Evolutionary conservation across 1,140 invertebrate genomes (phyloP), one percentile per base, ranked within the genome.

Genomic region (Drosophila seguyi): DNA sequence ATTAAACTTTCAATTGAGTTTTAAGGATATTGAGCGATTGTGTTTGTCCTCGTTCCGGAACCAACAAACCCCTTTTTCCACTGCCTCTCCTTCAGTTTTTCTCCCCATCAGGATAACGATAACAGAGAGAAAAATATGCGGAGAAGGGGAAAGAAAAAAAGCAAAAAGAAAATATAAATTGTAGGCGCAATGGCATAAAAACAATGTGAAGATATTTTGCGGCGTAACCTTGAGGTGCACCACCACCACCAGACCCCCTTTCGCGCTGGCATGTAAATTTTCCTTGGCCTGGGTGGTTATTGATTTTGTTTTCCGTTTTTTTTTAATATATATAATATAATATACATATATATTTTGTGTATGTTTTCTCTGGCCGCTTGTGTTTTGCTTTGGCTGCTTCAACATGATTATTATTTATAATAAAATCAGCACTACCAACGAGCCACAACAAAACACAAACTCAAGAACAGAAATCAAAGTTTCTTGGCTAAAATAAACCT

Each of bases 341-440:
- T 4, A 38, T 14, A 38, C 10, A 10, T 38, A 44, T 44, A 20
- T 53, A 44, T 60, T 18, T 34, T 11, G 13, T n/a, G n/a, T n/a
- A n/a, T 44, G 53, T 10, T 22, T 45, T 41, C 13, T 39, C 10
- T 45, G 25, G 29, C 34, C 39, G n/a, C 29, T 56, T 75, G n/a
- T 58, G 38, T 45, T 52, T 50, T n/a, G 38, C 44, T 42, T 62
- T 60, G 27, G 3, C 31, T 57, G 42, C 73, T 55, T 50, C 48
- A 79, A 72, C 65, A 58, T 87, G 72, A 81, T 86, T 87, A 85
- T 85, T 86, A 83, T 86, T 72, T 79, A 83, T 86, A 87, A 79
- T 79, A 87, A 82, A 83, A 87, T 83, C 75, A 88, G 56, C 78
- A 65, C 61, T 72, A 66, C 55, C 63, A 56, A 56, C 22, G 36